Conservation (phyloP, 2,113 vertebrate genomes). For the Sphaerodactylus townsendi region DNA sequence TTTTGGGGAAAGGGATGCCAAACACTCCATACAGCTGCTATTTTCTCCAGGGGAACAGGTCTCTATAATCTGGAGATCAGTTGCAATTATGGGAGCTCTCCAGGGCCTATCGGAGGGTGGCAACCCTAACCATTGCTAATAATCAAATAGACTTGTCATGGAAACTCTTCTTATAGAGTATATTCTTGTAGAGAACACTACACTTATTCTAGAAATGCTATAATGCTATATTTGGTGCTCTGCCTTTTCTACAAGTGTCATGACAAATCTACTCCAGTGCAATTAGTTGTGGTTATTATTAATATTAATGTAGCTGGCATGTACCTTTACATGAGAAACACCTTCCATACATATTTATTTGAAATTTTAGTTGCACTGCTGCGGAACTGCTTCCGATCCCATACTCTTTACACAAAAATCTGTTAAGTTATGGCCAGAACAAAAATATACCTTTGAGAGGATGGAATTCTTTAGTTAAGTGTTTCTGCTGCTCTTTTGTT, state of each 20-base stretch:
- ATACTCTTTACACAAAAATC: neutral
- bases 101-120: too few species aligned
- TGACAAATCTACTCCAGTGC: neutral
- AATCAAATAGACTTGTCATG: neutral
- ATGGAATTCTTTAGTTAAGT: neutral
- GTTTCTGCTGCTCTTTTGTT: neutral
- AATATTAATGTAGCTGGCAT: neutral
- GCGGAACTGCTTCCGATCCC: neutral
- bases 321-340: neutral
- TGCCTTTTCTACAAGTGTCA: neutral
- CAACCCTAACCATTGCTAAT: neutral
- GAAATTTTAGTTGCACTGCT: neutral
- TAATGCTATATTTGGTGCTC: neutral
- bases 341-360: neutral
- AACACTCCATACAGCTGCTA: too few species aligned
- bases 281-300: neutral
- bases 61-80: too few species aligned
- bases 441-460: too few species aligned
- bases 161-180: neutral
- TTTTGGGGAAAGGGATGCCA: too few species aligned
- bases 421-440: too few species aligned
- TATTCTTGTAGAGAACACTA: neutral
- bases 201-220: neutral
- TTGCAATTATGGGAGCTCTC: too few species aligned
- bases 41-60: too few species aligned